These are phyloP conservation scores for Ascaphus truei DNA, from an alignment of 2,113 vertebrate genomes.

Conservation along the genomic window DNA sequence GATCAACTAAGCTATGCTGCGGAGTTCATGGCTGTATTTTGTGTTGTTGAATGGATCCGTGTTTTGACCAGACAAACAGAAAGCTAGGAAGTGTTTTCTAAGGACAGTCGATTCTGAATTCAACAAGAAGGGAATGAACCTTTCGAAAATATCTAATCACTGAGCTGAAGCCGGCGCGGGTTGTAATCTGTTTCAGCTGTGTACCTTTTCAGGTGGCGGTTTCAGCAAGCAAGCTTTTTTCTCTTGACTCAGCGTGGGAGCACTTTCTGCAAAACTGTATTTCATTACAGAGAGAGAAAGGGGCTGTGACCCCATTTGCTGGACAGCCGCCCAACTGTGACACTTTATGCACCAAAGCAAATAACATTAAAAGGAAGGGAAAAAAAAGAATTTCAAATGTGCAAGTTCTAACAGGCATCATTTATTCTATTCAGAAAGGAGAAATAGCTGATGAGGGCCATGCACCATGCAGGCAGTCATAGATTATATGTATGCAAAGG, in stretches of 20 bases:
- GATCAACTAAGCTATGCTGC: no score
- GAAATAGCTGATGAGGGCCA: neutral
- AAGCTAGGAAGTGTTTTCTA: neutral
- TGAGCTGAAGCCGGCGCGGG: no score
- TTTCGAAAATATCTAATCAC: no score
- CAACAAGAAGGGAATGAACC: no score
- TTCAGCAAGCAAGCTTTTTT: conserved; percentile 10
- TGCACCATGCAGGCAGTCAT: neutral
- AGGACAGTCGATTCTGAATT: neutral
- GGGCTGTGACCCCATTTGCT: neutral
- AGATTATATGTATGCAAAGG: neutral
- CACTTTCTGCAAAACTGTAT: conserved; percentile 12
- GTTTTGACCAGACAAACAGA: neutral
- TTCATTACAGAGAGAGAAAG: conserved; percentile 22
- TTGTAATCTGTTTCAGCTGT: neutral
- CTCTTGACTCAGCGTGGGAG: neutral
- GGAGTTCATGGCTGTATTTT: no score
- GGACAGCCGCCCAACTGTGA: neutral
- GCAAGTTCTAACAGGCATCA: neutral
- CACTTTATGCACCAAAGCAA: no score
- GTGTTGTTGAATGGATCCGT: neutral
- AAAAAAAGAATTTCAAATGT: neutral
- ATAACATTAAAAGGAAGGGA: no score
- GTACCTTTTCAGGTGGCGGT: neutral
- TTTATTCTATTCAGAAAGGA: neutral